Conservation (phyloP, 1,140 invertebrate genomes). For the Triops cancriformis region DNA sequence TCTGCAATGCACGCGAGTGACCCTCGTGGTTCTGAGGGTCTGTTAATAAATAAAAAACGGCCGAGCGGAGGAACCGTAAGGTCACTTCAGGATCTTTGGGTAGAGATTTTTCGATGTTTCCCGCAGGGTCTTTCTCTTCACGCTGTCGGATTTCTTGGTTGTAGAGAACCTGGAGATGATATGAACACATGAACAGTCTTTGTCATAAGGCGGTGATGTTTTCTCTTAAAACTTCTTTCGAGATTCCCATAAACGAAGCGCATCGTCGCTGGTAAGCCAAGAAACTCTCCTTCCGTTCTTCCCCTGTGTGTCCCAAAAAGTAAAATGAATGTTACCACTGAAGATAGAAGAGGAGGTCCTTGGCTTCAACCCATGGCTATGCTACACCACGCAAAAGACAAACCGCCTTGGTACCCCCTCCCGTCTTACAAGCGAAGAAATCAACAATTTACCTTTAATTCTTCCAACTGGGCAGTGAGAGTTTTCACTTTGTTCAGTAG, state of each 20-base stretch:
- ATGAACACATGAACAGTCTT: not conserved
- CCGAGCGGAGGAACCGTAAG: slow-evolving; percentile 76
- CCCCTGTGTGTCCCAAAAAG: not conserved
- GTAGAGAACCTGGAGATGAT: not conserved
- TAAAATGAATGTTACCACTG: not conserved
- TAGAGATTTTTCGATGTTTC: slow-evolving; percentile 7
- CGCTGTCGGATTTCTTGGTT: not conserved
- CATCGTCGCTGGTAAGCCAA: not conserved
- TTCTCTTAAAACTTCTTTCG: slow-evolving; percentile 4
- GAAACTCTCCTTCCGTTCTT: not conserved
- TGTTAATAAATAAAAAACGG: slow-evolving; percentile 80
- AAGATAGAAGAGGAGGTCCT: not conserved
- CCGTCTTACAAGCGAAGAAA: not conserved
- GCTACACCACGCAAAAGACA: not conserved
- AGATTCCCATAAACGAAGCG: not conserved
- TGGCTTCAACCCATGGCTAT: not conserved
- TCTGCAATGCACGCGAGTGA: slow-evolving; percentile 74
- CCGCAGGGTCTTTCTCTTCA: not conserved
- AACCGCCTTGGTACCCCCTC: not conserved
- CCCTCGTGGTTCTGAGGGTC: slow-evolving; percentile 74
- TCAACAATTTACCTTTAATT: not conserved
- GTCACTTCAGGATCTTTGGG: slow-evolving; percentile 66
- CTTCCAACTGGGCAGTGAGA: not conserved
- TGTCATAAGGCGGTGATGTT: not conserved
- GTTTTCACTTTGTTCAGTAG: not conserved